Evolutionary conservation across 2,113 vertebrate genomes (phyloP).

Genomic region (Hippocampus comes): DNA sequence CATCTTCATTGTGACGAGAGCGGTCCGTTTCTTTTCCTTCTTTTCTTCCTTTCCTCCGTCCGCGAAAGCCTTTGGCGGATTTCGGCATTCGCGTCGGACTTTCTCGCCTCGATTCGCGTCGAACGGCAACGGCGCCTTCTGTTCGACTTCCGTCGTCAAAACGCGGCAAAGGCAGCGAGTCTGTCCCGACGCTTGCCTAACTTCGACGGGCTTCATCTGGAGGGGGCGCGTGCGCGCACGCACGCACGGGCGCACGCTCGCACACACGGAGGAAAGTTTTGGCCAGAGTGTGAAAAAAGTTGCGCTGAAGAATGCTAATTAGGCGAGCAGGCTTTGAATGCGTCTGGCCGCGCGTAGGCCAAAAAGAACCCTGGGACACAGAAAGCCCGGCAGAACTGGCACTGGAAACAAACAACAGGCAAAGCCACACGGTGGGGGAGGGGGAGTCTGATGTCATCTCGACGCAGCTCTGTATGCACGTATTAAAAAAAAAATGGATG

Average conservation of each 20-base stretch:
- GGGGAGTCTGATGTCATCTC: constrained; percentile 68
- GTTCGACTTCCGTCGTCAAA: not conserved
- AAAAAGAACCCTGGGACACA: constrained; percentile 73
- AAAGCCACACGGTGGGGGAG: constrained; percentile 56
- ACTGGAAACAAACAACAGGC: constrained; percentile 71
- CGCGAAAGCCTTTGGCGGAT: not conserved
- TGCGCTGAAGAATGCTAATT: constrained; percentile 72
- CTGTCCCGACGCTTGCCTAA: not conserved
- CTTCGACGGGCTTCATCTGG: not conserved
- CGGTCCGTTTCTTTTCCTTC: too few relatives aligned
- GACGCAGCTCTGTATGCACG: constrained; percentile 69
- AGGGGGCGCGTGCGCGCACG: not conserved
- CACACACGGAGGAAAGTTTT: constrained; percentile 53
- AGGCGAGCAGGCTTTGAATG: constrained; percentile 73
- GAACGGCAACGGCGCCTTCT: not conserved
- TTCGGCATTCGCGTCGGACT: not conserved
- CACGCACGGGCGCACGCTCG: constrained; percentile 25
- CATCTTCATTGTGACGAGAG: too few relatives aligned
- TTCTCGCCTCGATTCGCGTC: not conserved
- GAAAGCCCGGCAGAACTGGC: constrained; percentile 74
- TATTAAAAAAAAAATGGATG: constrained; percentile 54
- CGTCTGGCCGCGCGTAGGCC: constrained; percentile 68
- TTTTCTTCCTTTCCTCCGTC: too few relatives aligned
- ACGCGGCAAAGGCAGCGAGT: not conserved
- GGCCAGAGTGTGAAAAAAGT: constrained; percentile 64